Evolutionary conservation across 2,797 vertebrate species (phyloP), one percentile per base, ranked within the genome.

Genomic region (Loriculus beryllinus): DNA sequence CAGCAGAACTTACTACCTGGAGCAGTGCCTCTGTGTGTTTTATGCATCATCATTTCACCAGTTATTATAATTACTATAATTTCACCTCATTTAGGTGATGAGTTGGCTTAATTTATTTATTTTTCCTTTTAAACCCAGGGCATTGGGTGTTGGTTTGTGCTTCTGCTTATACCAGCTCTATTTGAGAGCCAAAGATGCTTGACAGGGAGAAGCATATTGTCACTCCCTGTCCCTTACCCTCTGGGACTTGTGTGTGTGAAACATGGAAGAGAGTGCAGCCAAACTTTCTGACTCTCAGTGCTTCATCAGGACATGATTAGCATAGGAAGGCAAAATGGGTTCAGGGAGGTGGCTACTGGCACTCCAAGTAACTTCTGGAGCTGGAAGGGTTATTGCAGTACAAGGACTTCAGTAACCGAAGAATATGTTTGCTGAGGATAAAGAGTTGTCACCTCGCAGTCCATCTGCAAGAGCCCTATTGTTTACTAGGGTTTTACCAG

Each of bases 1-100:
- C 80, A 80, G 68, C 59, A 82, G 87, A 94, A 84, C 63, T 84
- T 72, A 86, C 51, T 91, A 83, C 86, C 87, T 91, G 48, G 76
- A 93, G 93, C 70, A 88, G 51, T 82, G 85, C 80, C 67, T 94
- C 43, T 0, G 3, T 79, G 84, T 88, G 37, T 54, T 83, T 94
- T 92, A 57, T 82, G 67, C 88, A 88, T 93, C 92, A 80, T 86
- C n/a, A 49, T 90, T 96, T 69, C 70, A 92, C 74, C 87, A 92
- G 68, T 95, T 94, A 92, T 88, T 88, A n/a, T 54, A 54, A 54
- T n/a, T 54, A n/a, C n/a, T 54, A 54, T n/a, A 54, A n/a, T 54
- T 54, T 54, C 31, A 54, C 74, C 64, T 91, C 67, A 96, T 96
- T 86, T 94, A 76, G 43, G 67, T 94, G 87, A 91, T 77, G 85